These are phyloP conservation scores for Chrysolina haemoptera DNA, from an alignment of 2,888 invertebrate species.

Conservation along the genomic window DNA sequence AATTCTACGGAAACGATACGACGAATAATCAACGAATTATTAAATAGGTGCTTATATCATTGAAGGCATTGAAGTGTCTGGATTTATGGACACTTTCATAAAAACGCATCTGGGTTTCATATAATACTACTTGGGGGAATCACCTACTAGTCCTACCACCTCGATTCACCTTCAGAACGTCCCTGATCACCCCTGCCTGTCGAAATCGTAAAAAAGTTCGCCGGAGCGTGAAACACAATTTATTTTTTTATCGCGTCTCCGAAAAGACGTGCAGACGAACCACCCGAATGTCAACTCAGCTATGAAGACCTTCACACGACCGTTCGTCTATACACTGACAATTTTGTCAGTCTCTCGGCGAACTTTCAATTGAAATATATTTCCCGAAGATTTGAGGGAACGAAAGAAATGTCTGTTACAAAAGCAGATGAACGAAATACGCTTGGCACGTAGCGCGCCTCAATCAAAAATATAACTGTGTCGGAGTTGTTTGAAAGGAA, in stretches of 20 bases:
- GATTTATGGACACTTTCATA: too few species aligned
- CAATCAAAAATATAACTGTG: constrained; percentile 43
- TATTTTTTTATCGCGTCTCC: constrained; percentile 21
- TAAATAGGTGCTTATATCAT: too few species aligned
- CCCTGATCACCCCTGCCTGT: background rate
- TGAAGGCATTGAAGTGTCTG: too few species aligned
- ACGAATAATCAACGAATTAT: too few species aligned
- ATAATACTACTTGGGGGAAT: too few species aligned
- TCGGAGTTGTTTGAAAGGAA: constrained; percentile 4
- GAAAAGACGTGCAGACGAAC: constrained; percentile 20
- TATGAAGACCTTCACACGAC: constrained; percentile 14
- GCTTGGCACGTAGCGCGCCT: constrained; percentile 48
- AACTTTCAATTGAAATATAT: constrained; percentile 43
- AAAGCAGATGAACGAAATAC: constrained; percentile 48
- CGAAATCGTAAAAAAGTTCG: constrained; percentile 20
- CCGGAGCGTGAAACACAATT: constrained; percentile 24
- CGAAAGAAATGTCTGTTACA: constrained; percentile 43
- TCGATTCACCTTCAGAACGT: background rate
- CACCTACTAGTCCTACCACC: background rate
- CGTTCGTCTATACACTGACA: constrained; percentile 26
- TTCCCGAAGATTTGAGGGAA: constrained; percentile 42
- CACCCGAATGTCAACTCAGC: constrained; percentile 20
- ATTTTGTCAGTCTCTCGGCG: constrained; percentile 28
- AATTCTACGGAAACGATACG: too few species aligned
- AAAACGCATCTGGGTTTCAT: too few species aligned